Evolutionary conservation across 2,113 vertebrate genomes (phyloP).

Genomic region (Hiodon alosoides): DNA sequence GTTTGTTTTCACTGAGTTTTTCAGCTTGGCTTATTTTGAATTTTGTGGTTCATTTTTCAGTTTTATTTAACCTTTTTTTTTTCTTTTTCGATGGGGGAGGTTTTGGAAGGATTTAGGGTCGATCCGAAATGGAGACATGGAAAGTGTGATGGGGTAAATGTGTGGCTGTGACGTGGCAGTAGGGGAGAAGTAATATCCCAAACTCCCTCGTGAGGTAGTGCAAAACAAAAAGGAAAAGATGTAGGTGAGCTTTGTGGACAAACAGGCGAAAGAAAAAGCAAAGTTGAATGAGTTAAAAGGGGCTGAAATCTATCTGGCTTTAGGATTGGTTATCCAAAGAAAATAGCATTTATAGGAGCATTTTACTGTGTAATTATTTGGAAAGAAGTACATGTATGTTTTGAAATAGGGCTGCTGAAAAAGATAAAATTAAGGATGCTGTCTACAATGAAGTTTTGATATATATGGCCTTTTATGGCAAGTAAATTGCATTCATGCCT

Average conservation of each 20-base stretch:
- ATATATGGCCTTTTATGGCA: too few relatives aligned
- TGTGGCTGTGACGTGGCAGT: conserved; percentile 64
- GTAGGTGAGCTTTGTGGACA: conserved; percentile 44
- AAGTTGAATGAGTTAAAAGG: conserved; percentile 42
- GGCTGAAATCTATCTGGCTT: conserved; percentile 59
- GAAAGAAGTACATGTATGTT: conserved; percentile 40
- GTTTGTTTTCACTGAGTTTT: background rate
- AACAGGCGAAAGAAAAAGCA: conserved; percentile 52
- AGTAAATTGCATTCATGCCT: too few relatives aligned
- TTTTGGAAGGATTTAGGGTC: conserved; percentile 66
- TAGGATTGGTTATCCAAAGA: conserved; percentile 63
- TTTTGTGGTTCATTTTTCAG: too few relatives aligned
- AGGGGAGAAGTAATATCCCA: conserved; percentile 31
- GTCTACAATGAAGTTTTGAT: too few relatives aligned
- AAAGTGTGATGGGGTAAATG: conserved; percentile 77
- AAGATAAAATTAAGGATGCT: too few relatives aligned
- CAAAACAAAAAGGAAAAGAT: conserved; percentile 46
- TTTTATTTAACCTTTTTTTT: conserved; percentile 28
- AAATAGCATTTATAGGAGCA: conserved; percentile 48
- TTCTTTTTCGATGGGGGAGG: conserved; percentile 58
- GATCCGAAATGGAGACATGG: conserved; percentile 70
- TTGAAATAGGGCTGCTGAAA: conserved; percentile 59
- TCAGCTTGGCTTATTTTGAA: conserved; percentile 32
- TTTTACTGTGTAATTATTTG: conserved; percentile 46
- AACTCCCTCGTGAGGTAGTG: conserved; percentile 50